Percentiles rank a stretch among this genome's conserved stretches.
phyloP scores from a whole-genome alignment of 35 echinoderm and acorn worm genomes.

The Ptychodera flava region DNA sequence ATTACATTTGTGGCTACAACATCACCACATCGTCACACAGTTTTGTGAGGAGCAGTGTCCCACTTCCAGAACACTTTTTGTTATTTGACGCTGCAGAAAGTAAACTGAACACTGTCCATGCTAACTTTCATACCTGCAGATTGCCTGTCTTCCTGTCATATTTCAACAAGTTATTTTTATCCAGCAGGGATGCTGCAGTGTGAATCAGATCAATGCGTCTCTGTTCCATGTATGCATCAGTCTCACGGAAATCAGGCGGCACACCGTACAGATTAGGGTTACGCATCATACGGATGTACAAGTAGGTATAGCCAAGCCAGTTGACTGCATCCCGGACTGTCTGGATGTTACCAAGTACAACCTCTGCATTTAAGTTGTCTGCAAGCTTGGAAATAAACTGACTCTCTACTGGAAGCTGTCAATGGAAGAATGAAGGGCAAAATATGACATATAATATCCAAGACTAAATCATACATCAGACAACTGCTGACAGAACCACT shows the following conservation, averaged over 20 bases:
- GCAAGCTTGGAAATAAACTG: conserved; percentile 78
- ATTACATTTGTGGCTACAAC: no score
- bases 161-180: conserved; percentile 94
- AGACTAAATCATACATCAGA: no score
- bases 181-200: conserved; percentile 47
- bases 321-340: conserved; percentile 93
- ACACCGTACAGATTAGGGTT: conserved; percentile 84
- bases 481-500: no score
- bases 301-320: conserved; percentile 96
- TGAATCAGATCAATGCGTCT: conserved; percentile 84
- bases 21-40: no score
- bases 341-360: conserved; percentile 86
- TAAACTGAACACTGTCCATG: no score
- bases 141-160: conserved; percentile 94
- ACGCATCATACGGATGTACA: conserved; percentile 98
- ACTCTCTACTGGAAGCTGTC: conserved; percentile 90
- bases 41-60: no score
- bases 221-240: conserved; percentile 83
- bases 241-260: conserved; percentile 59
- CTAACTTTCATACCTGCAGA: conserved; percentile 94
- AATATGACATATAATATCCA: no score
- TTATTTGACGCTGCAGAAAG: no score
- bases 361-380: conserved; percentile 94
- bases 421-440: no score
- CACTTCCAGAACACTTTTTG: no score